Conservation (phyloP, 2,888 invertebrate species). For the Listrodromus nycthemerus region DNA sequence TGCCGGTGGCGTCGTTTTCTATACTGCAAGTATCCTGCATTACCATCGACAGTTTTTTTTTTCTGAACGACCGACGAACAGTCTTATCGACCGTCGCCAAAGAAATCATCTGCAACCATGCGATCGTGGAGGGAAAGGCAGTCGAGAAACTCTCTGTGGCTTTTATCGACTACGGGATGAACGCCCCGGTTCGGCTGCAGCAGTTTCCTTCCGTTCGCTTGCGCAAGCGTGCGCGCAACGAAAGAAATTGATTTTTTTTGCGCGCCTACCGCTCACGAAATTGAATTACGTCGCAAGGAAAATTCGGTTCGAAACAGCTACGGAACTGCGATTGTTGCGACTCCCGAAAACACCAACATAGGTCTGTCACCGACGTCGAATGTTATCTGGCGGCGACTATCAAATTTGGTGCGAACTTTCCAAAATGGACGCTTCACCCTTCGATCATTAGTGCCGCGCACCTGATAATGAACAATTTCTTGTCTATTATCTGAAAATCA, state of each 20-base stretch:
- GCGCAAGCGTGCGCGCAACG: constrained; percentile 72
- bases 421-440: neutral
- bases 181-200: neutral
- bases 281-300: constrained; percentile 74
- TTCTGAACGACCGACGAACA: constrained; percentile 16
- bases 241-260: constrained; percentile 76
- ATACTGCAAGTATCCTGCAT: constrained; percentile 34
- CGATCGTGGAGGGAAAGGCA: neutral
- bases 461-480: neutral
- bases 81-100: constrained; percentile 49
- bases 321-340: constrained; percentile 22
- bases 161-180: constrained; percentile 49
- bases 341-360: neutral
- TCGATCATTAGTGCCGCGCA: no score
- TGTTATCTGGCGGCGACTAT: neutral
- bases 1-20: constrained; percentile 22
- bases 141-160: constrained; percentile 4
- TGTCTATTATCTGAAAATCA: neutral
- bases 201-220: constrained; percentile 39
- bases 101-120: neutral
- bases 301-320: constrained; percentile 60
- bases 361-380: neutral
- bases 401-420: constrained; percentile 4
- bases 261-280: constrained; percentile 73
- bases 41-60: constrained; percentile 39